Conservation (phyloP, 2,888 invertebrate genomes). For the Folsomia manolachei region DNA sequence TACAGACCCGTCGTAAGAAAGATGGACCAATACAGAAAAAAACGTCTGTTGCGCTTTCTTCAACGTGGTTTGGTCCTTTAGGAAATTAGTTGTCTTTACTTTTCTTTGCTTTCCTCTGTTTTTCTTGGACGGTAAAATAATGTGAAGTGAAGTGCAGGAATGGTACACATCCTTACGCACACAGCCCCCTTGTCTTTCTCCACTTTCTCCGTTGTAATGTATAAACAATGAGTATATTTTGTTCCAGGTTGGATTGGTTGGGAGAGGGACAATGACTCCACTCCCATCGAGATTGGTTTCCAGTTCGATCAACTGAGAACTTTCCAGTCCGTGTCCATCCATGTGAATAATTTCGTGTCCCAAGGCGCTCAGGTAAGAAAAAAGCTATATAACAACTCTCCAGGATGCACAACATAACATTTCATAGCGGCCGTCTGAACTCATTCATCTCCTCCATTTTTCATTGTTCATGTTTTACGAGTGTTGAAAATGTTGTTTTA, state of each 20-base stretch:
- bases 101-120: background rate
- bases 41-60: background rate
- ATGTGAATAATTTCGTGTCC: slow-evolving; percentile 76
- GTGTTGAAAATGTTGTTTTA: background rate
- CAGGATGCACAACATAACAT: too few relatives aligned
- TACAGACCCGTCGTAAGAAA: background rate
- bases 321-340: slow-evolving; percentile 69
- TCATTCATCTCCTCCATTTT: too few relatives aligned
- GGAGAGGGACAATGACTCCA: slow-evolving; percentile 73
- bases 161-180: background rate
- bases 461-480: background rate
- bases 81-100: background rate
- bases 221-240: slow-evolving; percentile 15
- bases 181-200: too few relatives aligned
- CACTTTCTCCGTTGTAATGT: too few relatives aligned
- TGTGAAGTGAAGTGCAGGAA: background rate
- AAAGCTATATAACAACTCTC: too few relatives aligned
- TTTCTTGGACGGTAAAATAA: too few relatives aligned
- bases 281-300: slow-evolving; percentile 72
- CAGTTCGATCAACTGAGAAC: slow-evolving; percentile 75
- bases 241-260: slow-evolving; percentile 67
- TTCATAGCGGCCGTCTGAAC: too few relatives aligned
- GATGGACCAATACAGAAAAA: background rate
- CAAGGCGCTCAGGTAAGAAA: slow-evolving; percentile 70
- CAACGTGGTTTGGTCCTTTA: background rate